Evolutionary conservation across 2,888 invertebrate genomes (phyloP).

Genomic region (Amaurobius ferox): DNA sequence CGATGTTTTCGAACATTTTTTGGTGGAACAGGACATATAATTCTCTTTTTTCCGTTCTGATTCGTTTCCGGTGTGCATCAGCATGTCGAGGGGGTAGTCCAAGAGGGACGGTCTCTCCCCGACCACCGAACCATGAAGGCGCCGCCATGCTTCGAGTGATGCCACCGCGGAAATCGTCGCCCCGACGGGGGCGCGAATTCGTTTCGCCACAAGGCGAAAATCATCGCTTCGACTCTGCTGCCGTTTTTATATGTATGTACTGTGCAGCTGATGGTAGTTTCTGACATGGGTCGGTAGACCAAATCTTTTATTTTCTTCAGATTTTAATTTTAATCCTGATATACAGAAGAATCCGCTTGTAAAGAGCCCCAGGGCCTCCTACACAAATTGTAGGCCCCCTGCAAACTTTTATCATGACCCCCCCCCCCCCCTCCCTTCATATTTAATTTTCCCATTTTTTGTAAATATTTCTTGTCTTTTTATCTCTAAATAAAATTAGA

Average conservation of each 20-base stretch:
- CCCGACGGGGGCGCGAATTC: conserved; percentile 6
- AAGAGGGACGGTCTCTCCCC: background rate
- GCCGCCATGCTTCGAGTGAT: conserved; percentile 8
- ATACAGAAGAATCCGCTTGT: no score
- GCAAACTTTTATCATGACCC: no score
- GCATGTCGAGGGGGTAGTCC: conserved; percentile 17
- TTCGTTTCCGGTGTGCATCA: conserved; percentile 16
- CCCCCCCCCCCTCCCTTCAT: no score
- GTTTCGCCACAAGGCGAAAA: conserved; percentile 4
- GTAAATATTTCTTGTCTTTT: no score
- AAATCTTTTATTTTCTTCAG: background rate
- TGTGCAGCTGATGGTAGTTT: background rate
- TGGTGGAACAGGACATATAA: background rate
- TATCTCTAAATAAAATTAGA: no score
- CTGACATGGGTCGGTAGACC: background rate
- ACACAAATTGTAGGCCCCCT: no score
- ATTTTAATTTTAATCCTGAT: no score
- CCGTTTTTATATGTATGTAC: background rate
- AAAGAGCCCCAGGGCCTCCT: no score
- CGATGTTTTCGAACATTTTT: no score
- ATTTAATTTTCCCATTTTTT: no score
- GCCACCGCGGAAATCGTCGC: conserved; percentile 14
- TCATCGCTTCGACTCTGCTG: background rate
- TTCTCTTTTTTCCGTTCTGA: background rate
- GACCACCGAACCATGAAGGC: conserved; percentile 12